Evolutionary conservation across 1,140 invertebrate species (phyloP), one percentile per base, ranked within the genome.

Genomic region (Drosophila rufa): DNA sequence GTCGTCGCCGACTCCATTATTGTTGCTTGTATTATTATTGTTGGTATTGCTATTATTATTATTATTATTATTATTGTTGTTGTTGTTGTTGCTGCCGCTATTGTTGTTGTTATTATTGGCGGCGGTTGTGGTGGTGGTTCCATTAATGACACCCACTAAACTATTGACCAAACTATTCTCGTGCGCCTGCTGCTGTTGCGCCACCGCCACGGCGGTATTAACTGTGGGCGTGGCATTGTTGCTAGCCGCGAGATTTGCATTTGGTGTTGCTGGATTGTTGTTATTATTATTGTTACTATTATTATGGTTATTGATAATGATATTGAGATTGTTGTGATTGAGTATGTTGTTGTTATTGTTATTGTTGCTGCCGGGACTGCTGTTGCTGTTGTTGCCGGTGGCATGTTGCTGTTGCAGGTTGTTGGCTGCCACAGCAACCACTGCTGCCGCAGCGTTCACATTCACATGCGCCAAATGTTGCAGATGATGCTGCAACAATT

Each of bases 401-500:
- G 62, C 62, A 15, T 45, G 75, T 42, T 82, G 75, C 33, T 85
- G 79, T n/a, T 85, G 79, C 83, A 87, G 64, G 70, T 83, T 92
- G 71, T 90, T 92, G 71, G 76, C 85, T 36, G 82, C 87, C 47
- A 84, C 91, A 19, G 84, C 91, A 6, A 67, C 87, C 50, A 79
- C 89, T 9, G 86, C 86, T 2, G 91, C 91, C 25, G 82, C 91
- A 11, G 84, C 84, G 64, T 91, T 92, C 40, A 91, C 89, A 83
- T 92, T 92, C 27, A 91, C 91, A 79, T 92, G 92, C 9, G 91
- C 91, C 77, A 92, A 75, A 83, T 92, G 92, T 64, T 92, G 92
- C 81, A 92, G 65, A 45, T 92, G 92, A 87, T 92, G 92, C 66
- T 92, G 92, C 87, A 92, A 75, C 79, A 92, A 56, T 66, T 92